Base-by-base conservation (phyloP, 92 coral and sea anemone genomes). In the Blastomussa wellsi region DNA sequence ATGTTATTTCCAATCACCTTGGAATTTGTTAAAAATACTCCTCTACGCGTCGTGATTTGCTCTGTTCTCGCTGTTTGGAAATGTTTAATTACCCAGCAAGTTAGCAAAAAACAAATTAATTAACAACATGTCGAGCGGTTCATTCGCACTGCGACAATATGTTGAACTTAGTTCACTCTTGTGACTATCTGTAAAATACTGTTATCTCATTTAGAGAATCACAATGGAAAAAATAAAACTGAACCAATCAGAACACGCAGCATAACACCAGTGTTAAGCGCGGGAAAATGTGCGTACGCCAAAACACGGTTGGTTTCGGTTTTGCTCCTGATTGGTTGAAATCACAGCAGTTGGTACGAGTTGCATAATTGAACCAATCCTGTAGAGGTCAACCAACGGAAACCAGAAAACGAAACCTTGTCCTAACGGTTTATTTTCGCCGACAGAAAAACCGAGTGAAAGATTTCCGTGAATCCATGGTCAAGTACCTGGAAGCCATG, bases 381-480 rank as follows among this genome's bases (percentile, higher is more conserved):
- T 10, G 9, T 29, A 57, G 62, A n/a, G 16, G 16, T 26, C 28
- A 2, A 16, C 68, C 17, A n/a, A 26, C 33, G 68, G 16, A 62
- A 62, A 62, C 7, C 32, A 33, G 10, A 19, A 64, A 2, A 0
- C 71, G 36, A 35, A 67, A 70, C 36, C n/a, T 13, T 16, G n/a
- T 6, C 12, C 24, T 70, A 36, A 70, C 37, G 5, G 16, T 10
- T 26, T 72, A 10, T 6, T 70, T 67, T 41, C 7, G 19, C 73
- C 60, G 81, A 53, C 81, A 96, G 99, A 92, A 87, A 68, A 86
- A 80, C 71, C 98, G 99, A 48, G 98, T 94, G 42, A 96, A 84
- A 82, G 99, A 96, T 79, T 96, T 96, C 95, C 94, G 96, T 29
- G 95, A 88, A 74, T 96, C 96, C 4, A 92, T 96, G 86, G 86